Evolutionary conservation across 2,797 vertebrate species (phyloP).

Genomic region (Channallabes apus): DNA sequence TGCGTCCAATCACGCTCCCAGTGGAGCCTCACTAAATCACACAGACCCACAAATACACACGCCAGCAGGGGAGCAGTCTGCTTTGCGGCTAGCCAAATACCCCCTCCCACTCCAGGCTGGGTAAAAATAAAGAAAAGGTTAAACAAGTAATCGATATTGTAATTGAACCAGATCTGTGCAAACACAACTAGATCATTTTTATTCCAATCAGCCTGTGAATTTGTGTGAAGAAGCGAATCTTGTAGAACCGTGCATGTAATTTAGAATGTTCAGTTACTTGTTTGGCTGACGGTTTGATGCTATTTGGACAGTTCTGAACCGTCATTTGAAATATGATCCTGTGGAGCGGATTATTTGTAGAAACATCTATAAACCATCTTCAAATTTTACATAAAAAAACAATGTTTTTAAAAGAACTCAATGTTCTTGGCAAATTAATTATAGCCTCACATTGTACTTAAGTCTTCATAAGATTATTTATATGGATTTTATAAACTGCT

Average conservation of each 20-base stretch:
- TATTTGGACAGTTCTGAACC: constrained; percentile 43
- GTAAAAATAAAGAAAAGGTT: constrained; percentile 53
- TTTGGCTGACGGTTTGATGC: constrained; percentile 33
- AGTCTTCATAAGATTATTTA: background rate
- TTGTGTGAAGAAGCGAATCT: constrained; percentile 31
- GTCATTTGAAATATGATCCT: constrained; percentile 48
- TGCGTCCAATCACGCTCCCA: constrained; percentile 72
- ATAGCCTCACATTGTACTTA: constrained; percentile 36
- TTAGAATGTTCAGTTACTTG: constrained; percentile 45
- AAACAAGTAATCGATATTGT: constrained; percentile 56
- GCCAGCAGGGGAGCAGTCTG: constrained; percentile 52
- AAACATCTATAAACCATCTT: constrained; percentile 47
- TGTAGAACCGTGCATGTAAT: constrained; percentile 34
- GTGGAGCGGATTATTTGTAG: constrained; percentile 41
- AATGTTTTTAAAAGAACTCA: constrained; percentile 40
- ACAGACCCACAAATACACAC: constrained; percentile 57
- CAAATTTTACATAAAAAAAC: constrained; percentile 51
- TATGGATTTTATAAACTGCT: background rate
- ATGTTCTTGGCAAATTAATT: constrained; percentile 40
- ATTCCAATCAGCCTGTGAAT: constrained; percentile 49
- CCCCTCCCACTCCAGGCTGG: constrained; percentile 34
- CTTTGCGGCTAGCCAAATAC: constrained; percentile 52
- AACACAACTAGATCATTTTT: constrained; percentile 48
- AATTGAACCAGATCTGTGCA: constrained; percentile 52
- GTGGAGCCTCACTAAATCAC: constrained; percentile 83